phyloP scores from a whole-genome alignment of 2,888 invertebrate species.

The Drosophila greeni region DNA sequence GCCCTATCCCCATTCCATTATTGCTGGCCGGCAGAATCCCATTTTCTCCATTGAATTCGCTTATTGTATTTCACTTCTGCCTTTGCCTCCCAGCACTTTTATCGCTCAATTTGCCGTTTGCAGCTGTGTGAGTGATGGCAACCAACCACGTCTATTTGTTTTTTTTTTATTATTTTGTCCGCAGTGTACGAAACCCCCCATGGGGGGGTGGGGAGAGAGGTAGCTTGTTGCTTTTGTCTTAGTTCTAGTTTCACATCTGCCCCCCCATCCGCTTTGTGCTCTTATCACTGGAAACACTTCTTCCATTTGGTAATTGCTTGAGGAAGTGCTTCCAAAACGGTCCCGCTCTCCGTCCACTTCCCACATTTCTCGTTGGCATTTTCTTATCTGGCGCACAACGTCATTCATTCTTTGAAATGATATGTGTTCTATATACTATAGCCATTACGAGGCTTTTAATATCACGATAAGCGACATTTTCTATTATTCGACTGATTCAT shows the following conservation, averaged over 20 bases:
- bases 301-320: conserved; percentile 57
- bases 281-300: conserved; percentile 50
- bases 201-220: background rate
- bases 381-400: conserved; percentile 47
- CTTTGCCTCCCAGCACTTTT: conserved; percentile 25
- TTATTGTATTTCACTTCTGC: conserved; percentile 57
- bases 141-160: conserved; percentile 41
- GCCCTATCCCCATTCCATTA: conserved; percentile 18
- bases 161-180: conserved; percentile 43
- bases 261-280: background rate
- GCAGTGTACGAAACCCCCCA: conserved; percentile 25
- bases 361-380: background rate
- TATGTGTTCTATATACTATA: conserved; percentile 6
- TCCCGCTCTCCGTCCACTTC: background rate
- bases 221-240: conserved; percentile 22
- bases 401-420: conserved; percentile 38
- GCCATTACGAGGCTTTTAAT: conserved; percentile 10
- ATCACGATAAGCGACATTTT: conserved; percentile 17
- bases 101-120: conserved; percentile 41
- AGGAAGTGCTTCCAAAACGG: conserved; percentile 52
- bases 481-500: conserved; percentile 18
- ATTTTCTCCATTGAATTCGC: conserved; percentile 28
- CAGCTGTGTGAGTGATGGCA: conserved; percentile 14
- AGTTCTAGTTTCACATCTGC: conserved; percentile 6
- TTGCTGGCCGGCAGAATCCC: conserved; percentile 13